Base-by-base conservation (phyloP, 2,797 vertebrate species). In the Rhinichthys osculus region DNA sequence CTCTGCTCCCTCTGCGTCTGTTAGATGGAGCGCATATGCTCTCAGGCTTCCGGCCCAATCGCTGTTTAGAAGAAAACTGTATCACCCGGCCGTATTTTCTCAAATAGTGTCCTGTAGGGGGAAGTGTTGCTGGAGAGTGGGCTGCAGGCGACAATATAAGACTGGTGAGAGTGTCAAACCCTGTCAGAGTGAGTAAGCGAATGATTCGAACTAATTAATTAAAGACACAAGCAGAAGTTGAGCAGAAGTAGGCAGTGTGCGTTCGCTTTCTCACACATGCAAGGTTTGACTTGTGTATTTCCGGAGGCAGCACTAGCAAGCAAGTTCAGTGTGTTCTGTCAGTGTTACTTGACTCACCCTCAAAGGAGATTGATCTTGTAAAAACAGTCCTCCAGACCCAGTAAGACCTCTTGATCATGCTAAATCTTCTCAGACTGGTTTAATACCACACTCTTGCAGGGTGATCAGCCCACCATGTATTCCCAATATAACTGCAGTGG, bases 131-230 rank as follows among this genome's bases (percentile, higher is more conserved):
- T 69, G 38, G 70, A 76, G 47, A 85, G 77, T n/a, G 80, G 83
- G 81, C 66, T 35, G 27, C 70, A 70, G 72, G 84, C 67, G 35
- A 74, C 44, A 7, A 74, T 72, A 35, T 80, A 74, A 79, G 83
- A 42, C 64, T 81, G 78, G 89, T 90, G 92, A 92, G 92, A 93
- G 93, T 93, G 94, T 94, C 93, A 93, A 93, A 90, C 92, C 91
- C 93, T 50, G 92, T 94, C 93, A 94, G 90, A 92, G 91, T 88
- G 92, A 93, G 90, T 91, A 93, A 94, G 90, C 88, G 91, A 93
- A 91, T 90, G 92, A 95, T 92, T 89, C 9, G 88, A 91, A 89
- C 92, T 94, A 93, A 95, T 95, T 91, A 93, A 91, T 95, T 91
- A 93, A 91, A 91, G 90, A 91, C 91, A 92, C 86, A 76, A n/a